Base-by-base conservation (phyloP, 2,888 invertebrate species). In the Phytoseiulus persimilis region DNA sequence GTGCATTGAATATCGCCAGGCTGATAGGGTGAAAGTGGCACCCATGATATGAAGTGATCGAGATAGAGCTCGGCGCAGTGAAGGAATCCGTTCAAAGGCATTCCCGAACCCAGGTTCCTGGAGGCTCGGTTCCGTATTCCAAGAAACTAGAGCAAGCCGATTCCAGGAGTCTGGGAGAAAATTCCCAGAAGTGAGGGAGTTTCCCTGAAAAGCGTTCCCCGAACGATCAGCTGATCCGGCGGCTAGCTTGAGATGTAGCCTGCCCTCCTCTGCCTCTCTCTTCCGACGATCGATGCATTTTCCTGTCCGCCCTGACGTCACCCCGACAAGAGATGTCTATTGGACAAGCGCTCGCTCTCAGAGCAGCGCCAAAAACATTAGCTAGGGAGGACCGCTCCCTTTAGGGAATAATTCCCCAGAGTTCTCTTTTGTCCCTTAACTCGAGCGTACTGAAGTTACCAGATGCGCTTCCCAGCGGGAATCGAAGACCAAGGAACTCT, bases 371-470 rank as follows among this genome's bases (percentile, higher is more conserved):
- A 32, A n/a, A 33, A 87, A n/a, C 87, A 39, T 87, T 45, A 45
- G n/a, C 87, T 87, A 87, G 87, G 87, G 87, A 87, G 32, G 87
- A 87, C 87, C 87, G 87, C 87, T 87, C 87, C 87, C 87, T 87
- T 87, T 87, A 87, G 87, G 87, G 87, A 87, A n/a, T n/a, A 39
- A 32, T 14, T n/a, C 39, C 45, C n/a, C 11, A n/a, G 87, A n/a
- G 23, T 23, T 84, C 33, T 0, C 45, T n/a, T n/a, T n/a, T 31
- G 87, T 32, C 11, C 33, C n/a, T 3, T 1, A 1, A 9, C 6
- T 33, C 87, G 18, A 87, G 5, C 31, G 1, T 31, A 14, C 3
- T 31, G 31, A 33, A n/a, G 0, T 5, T 6, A 32, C 23, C 3
- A 87, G 39, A 18, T 31, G 11, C 0, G 11, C 32, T 33, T 87